These are phyloP conservation scores for Nephrocerus scutellatus DNA, from an alignment of 2,888 invertebrate genomes.

Conservation along the genomic window DNA sequence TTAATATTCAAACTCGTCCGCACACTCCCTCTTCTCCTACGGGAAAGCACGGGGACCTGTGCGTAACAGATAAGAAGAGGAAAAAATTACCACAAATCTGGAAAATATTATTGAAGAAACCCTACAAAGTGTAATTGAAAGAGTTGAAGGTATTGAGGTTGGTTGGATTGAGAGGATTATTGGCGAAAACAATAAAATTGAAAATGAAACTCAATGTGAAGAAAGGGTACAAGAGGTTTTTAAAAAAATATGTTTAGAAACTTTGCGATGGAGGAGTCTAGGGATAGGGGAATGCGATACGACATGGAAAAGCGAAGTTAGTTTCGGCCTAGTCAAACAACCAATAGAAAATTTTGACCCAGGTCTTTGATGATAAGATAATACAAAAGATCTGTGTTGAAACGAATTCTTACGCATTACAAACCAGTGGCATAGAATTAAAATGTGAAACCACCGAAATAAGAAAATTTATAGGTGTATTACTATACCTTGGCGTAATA, in stretches of 20 bases:
- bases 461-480: slow-evolving; percentile 1
- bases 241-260: slow-evolving; percentile 6
- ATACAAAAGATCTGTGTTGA: slow-evolving; percentile 4
- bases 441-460: slow-evolving; percentile 2
- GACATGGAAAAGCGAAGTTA: slow-evolving; percentile 2
- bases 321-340: slow-evolving; percentile 1
- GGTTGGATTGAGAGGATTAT: not conserved
- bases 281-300: not conserved
- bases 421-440: slow-evolving; percentile 6
- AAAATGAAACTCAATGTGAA: not conserved
- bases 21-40: too few relatives aligned
- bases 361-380: slow-evolving; percentile 6
- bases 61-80: too few relatives aligned
- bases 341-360: slow-evolving; percentile 8
- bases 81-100: too few relatives aligned
- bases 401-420: slow-evolving; percentile 8
- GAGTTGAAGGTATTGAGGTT: not conserved
- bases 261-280: slow-evolving; percentile 5
- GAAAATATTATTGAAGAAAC: slow-evolving; percentile 8
- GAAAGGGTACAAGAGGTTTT: not conserved
- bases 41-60: too few relatives aligned
- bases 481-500: slow-evolving; percentile 3
- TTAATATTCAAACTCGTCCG: too few relatives aligned
- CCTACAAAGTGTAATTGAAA: not conserved
- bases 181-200: not conserved